Evolutionary conservation across 1,140 invertebrate species (phyloP).

Genomic region (Ericerus pela): DNA sequence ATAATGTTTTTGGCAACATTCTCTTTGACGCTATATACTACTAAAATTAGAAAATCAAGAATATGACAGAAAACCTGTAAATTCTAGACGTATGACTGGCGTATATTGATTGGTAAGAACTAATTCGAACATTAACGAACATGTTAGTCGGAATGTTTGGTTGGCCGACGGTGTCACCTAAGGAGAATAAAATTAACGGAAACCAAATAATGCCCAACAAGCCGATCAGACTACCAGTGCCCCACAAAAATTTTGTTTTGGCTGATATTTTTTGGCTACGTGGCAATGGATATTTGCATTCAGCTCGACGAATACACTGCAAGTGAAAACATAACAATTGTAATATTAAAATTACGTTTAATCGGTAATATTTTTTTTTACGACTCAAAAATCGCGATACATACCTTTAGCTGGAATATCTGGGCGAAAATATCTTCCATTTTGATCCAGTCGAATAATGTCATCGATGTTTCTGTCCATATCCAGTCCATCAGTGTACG

Average conservation of each 20-base stretch:
- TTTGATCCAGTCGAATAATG: slow-evolving; percentile 95
- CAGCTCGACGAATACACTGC: slow-evolving; percentile 72
- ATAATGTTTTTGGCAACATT: no score
- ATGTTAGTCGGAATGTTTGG: slow-evolving; percentile 77
- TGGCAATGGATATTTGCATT: slow-evolving; percentile 80
- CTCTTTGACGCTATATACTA: no score
- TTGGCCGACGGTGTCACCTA: slow-evolving; percentile 83
- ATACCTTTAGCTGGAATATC: slow-evolving; percentile 81
- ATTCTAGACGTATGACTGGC: slow-evolving; percentile 47
- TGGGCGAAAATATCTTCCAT: slow-evolving; percentile 98
- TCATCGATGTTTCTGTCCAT: slow-evolving; percentile 98
- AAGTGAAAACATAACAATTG: slow-evolving; percentile 21
- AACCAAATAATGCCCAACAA: slow-evolving; percentile 96
- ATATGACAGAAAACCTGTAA: neutral
- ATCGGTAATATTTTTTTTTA: neutral
- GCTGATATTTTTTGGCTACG: slow-evolving; percentile 66
- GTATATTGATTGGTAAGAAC: slow-evolving; percentile 78
- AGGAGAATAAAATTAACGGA: slow-evolving; percentile 85
- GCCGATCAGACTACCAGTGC: slow-evolving; percentile 70
- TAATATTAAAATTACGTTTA: neutral
- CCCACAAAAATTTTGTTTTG: slow-evolving; percentile 76
- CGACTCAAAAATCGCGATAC: neutral
- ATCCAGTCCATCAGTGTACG: slow-evolving; percentile 98
- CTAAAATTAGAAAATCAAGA: no score
- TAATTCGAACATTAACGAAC: slow-evolving; percentile 64